Evolutionary conservation across 2,888 invertebrate species (phyloP).

Genomic region (Watsonalla binaria): DNA sequence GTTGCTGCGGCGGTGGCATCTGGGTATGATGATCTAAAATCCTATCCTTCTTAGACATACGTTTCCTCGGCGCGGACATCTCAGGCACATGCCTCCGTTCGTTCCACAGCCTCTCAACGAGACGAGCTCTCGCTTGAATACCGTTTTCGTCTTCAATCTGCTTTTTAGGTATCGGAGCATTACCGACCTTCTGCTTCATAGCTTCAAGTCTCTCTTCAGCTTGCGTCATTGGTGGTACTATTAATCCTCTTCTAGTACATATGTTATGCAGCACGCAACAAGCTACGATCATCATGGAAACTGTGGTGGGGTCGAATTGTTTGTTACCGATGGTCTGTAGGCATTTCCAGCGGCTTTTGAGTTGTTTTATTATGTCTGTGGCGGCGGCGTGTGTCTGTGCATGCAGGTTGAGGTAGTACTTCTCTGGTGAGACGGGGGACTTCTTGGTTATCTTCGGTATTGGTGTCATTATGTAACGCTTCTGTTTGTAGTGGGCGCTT

Average conservation of each 20-base stretch:
- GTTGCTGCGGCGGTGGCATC: constrained; percentile 15
- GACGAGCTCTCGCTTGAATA: constrained; percentile 33
- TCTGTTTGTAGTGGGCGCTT: constrained; percentile 59
- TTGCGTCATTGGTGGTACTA: constrained; percentile 50
- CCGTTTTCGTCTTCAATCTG: constrained; percentile 47
- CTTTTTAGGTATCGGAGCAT: constrained; percentile 56
- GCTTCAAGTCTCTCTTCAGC: constrained; percentile 60
- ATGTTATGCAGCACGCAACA: constrained; percentile 64
- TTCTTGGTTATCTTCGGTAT: constrained; percentile 67
- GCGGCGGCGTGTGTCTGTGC: constrained; percentile 42
- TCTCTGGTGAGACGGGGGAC: constrained; percentile 62
- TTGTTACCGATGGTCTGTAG: constrained; percentile 65
- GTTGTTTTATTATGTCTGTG: constrained; percentile 57
- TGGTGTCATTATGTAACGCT: constrained; percentile 61
- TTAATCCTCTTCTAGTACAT: constrained; percentile 45
- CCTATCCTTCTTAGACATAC: constrained; percentile 53
- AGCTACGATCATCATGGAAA: constrained; percentile 55
- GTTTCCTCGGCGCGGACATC: constrained; percentile 44
- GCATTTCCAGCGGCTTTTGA: constrained; percentile 69
- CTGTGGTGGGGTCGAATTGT: constrained; percentile 57
- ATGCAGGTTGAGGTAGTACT: constrained; percentile 60
- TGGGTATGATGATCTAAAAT: constrained; percentile 33
- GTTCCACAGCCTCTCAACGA: constrained; percentile 57
- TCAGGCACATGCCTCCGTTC: constrained; percentile 51
- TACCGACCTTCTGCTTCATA: constrained; percentile 69